Evolutionary conservation across 2,888 invertebrate species (phyloP).

Genomic region (Xanthostigma xanthostigma): DNA sequence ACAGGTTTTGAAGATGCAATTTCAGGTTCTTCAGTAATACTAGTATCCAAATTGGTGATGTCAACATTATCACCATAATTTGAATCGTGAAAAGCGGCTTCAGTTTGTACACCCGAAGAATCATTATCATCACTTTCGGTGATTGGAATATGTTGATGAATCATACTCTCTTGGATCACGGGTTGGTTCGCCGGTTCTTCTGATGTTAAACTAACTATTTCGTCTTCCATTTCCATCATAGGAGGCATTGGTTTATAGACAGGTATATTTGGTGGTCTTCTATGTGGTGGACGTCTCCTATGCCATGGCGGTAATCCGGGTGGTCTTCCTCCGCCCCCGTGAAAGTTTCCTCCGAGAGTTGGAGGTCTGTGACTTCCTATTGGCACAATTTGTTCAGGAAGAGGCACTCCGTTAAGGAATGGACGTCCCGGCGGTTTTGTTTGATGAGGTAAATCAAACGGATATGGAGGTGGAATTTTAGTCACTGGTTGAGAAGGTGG

Average conservation of each 20-base stretch:
- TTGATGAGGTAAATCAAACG: constrained; percentile 56
- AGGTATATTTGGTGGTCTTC: constrained; percentile 39
- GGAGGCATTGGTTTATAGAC: constrained; percentile 45
- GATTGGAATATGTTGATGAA: background rate
- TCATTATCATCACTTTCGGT: constrained; percentile 1
- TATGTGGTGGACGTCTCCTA: constrained; percentile 33
- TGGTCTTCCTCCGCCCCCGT: constrained; percentile 24
- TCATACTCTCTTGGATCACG: background rate
- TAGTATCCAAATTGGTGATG: background rate
- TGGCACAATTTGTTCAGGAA: constrained; percentile 63
- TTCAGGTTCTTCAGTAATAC: background rate
- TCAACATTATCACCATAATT: background rate
- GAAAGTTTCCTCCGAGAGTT: background rate
- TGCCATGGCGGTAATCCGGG: constrained; percentile 51
- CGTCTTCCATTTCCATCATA: constrained; percentile 26
- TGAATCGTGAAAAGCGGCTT: constrained; percentile 4
- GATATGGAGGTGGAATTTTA: constrained; percentile 51
- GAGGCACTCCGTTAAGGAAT: constrained; percentile 49
- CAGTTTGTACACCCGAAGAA: constrained; percentile 1
- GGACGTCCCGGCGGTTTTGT: constrained; percentile 38
- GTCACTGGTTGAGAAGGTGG: constrained; percentile 31
- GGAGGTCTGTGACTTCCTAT: constrained; percentile 32
- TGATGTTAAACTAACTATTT: constrained; percentile 22
- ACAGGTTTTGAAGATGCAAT: background rate
- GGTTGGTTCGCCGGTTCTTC: constrained; percentile 21